Evolutionary conservation across 2,888 invertebrate species (phyloP).

Genomic region (Hipparchia semele): DNA sequence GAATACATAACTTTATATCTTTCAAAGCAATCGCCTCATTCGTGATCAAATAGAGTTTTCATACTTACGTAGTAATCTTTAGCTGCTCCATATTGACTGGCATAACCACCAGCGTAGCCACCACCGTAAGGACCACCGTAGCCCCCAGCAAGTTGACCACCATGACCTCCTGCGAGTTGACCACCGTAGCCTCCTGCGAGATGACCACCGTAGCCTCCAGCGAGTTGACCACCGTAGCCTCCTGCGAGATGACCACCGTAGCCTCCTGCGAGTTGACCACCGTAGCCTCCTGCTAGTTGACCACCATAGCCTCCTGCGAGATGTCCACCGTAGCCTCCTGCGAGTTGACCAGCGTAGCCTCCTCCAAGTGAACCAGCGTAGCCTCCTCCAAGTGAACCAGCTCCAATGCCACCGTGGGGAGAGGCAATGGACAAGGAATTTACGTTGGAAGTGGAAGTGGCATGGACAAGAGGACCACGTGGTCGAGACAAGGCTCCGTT

Average conservation of each 20-base stretch:
- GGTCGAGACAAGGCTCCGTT: constrained; percentile 42
- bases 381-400: background rate
- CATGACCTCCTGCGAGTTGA: constrained; percentile 12
- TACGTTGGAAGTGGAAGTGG: constrained; percentile 27
- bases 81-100: constrained; percentile 25
- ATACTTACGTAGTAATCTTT: constrained; percentile 51
- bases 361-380: constrained; percentile 9
- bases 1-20: background rate
- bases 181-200: constrained; percentile 8
- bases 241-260: background rate
- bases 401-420: constrained; percentile 14
- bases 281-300: constrained; percentile 11
- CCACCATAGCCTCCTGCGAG: constrained; percentile 21
- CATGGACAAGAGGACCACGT: constrained; percentile 24
- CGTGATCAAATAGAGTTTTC: no score
- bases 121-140: constrained; percentile 10
- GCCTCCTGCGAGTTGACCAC: background rate
- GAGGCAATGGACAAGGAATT: constrained; percentile 20
- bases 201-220: constrained; percentile 14
- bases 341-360: constrained; percentile 22
- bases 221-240: constrained; percentile 1
- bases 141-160: background rate
- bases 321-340: constrained; percentile 19
- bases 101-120: constrained; percentile 20
- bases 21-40: no score